These are phyloP conservation scores for Anguilla megastoma DNA, from an alignment of 2,797 vertebrate species.

Conservation along the genomic window DNA sequence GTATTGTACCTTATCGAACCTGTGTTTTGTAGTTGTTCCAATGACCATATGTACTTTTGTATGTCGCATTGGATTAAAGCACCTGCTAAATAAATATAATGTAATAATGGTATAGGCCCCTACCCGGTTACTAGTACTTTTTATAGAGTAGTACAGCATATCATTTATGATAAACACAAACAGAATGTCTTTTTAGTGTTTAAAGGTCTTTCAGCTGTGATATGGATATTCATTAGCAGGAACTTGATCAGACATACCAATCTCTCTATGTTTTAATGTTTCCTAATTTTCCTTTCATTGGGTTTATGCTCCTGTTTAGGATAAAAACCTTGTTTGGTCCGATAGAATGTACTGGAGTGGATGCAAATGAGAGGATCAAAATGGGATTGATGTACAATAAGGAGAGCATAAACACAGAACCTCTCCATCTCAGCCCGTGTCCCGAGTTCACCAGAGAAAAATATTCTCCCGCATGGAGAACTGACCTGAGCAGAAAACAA, in stretches of 20 bases:
- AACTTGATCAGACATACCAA: neutral
- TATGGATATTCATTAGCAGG: neutral
- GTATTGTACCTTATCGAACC: too few species aligned
- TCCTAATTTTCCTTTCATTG: neutral
- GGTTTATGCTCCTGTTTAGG: neutral
- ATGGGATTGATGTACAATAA: neutral
- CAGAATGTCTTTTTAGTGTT: neutral
- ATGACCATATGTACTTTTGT: too few species aligned
- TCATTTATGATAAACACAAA: neutral
- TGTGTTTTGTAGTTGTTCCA: too few species aligned
- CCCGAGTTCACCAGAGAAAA: neutral
- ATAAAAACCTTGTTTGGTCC: neutral
- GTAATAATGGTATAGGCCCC: neutral
- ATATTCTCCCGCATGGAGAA: neutral
- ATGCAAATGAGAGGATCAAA: neutral
- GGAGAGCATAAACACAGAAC: neutral
- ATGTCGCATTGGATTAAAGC: too few species aligned
- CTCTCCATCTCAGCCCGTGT: neutral
- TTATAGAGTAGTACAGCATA: neutral
- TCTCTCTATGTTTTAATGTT: neutral
- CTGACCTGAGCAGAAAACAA: conserved; percentile 14
- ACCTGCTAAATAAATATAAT: too few species aligned
- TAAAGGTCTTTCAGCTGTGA: neutral
- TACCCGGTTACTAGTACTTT: neutral
- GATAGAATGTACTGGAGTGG: neutral